phyloP scores from a whole-genome alignment of 2,888 invertebrate genomes.

The Rhamphomyia laevipes region DNA sequence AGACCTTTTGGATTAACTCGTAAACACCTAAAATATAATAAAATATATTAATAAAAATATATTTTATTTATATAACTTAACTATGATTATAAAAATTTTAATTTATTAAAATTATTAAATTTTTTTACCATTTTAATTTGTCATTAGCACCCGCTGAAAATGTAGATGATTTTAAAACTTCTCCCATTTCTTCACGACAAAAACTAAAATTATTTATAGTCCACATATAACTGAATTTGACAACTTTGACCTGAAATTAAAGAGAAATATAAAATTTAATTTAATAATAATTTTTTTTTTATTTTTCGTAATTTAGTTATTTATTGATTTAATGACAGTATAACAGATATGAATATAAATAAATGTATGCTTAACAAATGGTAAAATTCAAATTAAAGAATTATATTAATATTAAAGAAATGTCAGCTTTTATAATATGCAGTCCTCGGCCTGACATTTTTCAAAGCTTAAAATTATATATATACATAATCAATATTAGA shows the following conservation, averaged over 20 bases:
- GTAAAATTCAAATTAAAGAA: too few species aligned
- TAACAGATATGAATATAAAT: not conserved
- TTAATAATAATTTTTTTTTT: not conserved
- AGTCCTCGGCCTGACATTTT: too few species aligned
- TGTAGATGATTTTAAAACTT: slow-evolving; percentile 98
- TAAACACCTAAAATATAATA: slow-evolving; percentile 60
- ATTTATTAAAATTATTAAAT: not conserved
- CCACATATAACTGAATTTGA: slow-evolving; percentile 99
- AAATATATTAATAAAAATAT: slow-evolving; percentile 1
- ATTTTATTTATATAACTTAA: not conserved
- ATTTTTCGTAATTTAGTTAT: not conserved
- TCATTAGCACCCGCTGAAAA: slow-evolving; percentile 99
- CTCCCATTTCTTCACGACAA: slow-evolving; percentile 99
- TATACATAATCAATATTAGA: too few species aligned
- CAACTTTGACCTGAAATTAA: slow-evolving; percentile 87
- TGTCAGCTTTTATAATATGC: too few species aligned
- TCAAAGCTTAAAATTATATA: too few species aligned
- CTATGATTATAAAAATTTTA: not conserved
- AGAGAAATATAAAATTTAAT: not conserved
- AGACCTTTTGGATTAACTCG: slow-evolving; percentile 99
- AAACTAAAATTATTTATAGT: slow-evolving; percentile 99
- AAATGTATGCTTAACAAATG: too few species aligned
- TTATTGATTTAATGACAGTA: not conserved
- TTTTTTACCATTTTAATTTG: slow-evolving; percentile 94
- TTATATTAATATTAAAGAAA: too few species aligned